A percentile compares a stretch with the other conserved stretches of the same genome.
Evolutionary conservation across 2,797 vertebrate species (phyloP).

Genomic region (Gymnothorax reevesii): DNA sequence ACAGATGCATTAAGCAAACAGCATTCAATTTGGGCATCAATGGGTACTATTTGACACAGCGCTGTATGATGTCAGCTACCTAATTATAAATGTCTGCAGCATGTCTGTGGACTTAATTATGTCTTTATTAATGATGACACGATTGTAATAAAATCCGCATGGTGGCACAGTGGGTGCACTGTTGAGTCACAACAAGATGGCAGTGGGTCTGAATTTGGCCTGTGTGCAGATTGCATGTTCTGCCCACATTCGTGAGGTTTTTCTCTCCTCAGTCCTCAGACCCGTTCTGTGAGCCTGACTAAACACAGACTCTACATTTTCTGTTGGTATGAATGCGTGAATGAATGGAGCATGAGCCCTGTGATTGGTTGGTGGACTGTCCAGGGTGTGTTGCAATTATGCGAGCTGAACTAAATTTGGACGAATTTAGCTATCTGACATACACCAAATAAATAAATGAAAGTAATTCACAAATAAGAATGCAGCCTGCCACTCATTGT

Average conservation of each 20-base stretch:
- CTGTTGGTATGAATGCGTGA: too few relatives aligned
- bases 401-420: not conserved
- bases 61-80: slow-evolving; percentile 15
- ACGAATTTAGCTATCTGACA: not conserved
- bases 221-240: too few relatives aligned
- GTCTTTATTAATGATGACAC: not conserved
- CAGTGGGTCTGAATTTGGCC: too few relatives aligned
- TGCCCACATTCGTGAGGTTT: too few relatives aligned
- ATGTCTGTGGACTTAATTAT: not conserved
- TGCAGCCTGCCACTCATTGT: not conserved
- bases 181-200: too few relatives aligned
- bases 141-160: not conserved
- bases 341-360: too few relatives aligned
- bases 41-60: not conserved
- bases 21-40: not conserved
- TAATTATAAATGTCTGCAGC: not conserved
- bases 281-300: too few relatives aligned
- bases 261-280: too few relatives aligned
- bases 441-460: not conserved
- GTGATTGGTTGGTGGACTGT: too few relatives aligned
- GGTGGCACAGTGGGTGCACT: too few relatives aligned
- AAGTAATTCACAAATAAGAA: not conserved
- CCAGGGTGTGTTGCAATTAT: not conserved
- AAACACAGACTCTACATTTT: too few relatives aligned
- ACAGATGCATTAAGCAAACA: slow-evolving; percentile 1